Percentiles rank a stretch among this genome's conserved stretches.
Conservation (phyloP, 2,888 invertebrate genomes). For the Epinotia ramella region DNA sequence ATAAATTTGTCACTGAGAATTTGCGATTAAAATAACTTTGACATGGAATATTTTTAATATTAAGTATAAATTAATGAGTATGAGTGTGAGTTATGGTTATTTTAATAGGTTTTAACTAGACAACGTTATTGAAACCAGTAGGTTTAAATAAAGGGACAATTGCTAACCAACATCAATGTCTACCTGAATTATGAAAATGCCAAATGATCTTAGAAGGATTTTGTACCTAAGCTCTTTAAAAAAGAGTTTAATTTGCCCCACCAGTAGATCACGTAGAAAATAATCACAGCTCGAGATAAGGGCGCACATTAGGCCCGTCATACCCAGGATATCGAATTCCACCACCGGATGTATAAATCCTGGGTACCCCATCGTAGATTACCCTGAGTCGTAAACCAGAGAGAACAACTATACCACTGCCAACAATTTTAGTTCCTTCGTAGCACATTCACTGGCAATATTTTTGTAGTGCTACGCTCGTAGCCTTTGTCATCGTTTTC, state of each 20-base stretch:
- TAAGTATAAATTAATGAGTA: no score
- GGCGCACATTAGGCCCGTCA: conserved; percentile 47
- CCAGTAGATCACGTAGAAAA: conserved; percentile 23
- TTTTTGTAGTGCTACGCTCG: no score
- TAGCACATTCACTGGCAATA: no score
- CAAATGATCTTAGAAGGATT: not conserved
- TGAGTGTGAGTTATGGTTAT: no score
- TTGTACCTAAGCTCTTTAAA: not conserved
- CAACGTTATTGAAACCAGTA: no score
- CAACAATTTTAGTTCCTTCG: no score
- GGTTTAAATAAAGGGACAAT: not conserved
- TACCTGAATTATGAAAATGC: not conserved
- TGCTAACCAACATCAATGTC: not conserved
- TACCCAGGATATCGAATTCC: conserved; percentile 67
- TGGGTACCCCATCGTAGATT: conserved; percentile 66
- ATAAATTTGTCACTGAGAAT: no score
- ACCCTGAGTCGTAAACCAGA: conserved; percentile 53
- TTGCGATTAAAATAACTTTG: no score
- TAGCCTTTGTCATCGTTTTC: no score
- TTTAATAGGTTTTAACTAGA: no score
- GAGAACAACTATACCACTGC: not conserved
- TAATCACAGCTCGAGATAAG: conserved; percentile 41
- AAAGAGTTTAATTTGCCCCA: conserved; percentile 15
- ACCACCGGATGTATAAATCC: conserved; percentile 69
- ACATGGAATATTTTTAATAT: no score